Evolutionary conservation across 2,797 vertebrate genomes (phyloP), one percentile per base, ranked within the genome.

Genomic region (Mormyrus hasselquistii): DNA sequence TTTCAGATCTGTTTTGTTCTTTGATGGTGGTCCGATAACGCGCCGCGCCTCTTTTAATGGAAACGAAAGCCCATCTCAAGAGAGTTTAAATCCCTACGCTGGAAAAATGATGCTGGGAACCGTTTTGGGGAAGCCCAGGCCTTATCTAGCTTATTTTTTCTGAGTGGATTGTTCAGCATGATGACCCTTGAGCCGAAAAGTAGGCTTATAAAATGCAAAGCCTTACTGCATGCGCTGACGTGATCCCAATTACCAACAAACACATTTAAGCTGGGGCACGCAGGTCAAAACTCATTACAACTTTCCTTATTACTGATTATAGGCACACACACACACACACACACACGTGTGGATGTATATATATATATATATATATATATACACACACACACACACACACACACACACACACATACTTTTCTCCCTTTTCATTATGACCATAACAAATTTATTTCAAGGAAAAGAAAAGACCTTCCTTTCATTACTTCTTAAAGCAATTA

Each of bases 1-100:
- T 59, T 73, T 52, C 55, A 87, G 47, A 86, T 53, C 84, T 44
- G 88, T 14, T 86, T 57, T 53, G 57, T 73, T 47, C 83, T 29
- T 49, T 86, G 22, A 86, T 73, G 79, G 76, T 38, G 62, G 89
- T n/a, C 57, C 29, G 82, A 90, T 90, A 88, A 57, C 49, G 69
- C 86, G 29, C 89, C 29, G 34, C 79, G n/a, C 62, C 69, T 34
- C 29, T 38, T 44, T 86, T 85, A 88, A 90, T 88, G 87, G 88
- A 88, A 88, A 90, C 25, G 87, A 90, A 88, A 85, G 82, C 87
- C 53, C 44, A 86, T 88, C 87, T 88, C 87, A 29, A 86, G 86
- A 90, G 86, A 47, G 86, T 38, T 62, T 90, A 90, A 73, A 69
- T 55, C 87, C 55, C 87, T 52, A 65, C 34, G 34, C 57, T 57